A percentile compares a stretch with the other conserved stretches of the same genome.
These are phyloP conservation scores for Crotalus viridis DNA, from an alignment of 2,113 vertebrate genomes.

Conservation along the genomic window DNA sequence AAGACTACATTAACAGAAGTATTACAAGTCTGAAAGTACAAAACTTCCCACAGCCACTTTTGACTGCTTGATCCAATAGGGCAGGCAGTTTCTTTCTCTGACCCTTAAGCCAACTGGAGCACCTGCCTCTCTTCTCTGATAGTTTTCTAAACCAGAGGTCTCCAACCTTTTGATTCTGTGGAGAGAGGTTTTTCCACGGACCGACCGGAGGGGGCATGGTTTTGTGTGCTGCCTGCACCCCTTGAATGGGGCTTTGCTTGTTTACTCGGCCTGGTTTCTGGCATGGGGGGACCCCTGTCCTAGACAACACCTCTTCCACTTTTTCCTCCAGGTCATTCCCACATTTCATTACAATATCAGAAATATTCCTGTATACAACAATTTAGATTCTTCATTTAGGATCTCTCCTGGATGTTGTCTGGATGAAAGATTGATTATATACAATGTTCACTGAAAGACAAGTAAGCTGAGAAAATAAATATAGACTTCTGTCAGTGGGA, in stretches of 20 bases:
- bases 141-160: neutral
- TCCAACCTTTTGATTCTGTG: no score
- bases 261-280: no score
- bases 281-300: no score
- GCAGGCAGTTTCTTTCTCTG: neutral
- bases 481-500: neutral
- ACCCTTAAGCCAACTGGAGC: neutral
- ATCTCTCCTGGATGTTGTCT: neutral
- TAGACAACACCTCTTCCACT: neutral
- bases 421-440: neutral
- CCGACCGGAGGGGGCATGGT: no score
- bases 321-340: neutral
- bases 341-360: neutral
- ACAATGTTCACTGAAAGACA: neutral
- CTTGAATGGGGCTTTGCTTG: no score
- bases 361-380: slow-evolving; percentile 16
- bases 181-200: no score
- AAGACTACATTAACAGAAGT: neutral
- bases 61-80: neutral
- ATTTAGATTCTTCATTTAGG: slow-evolving; percentile 22
- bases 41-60: neutral
- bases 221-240: no score
- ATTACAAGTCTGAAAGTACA: neutral
- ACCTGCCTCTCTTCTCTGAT: neutral
- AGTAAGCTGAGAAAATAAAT: slow-evolving; percentile 41